Evolutionary conservation across 2,797 vertebrate genomes (phyloP).

Genomic region (Diplodus puntazzo): DNA sequence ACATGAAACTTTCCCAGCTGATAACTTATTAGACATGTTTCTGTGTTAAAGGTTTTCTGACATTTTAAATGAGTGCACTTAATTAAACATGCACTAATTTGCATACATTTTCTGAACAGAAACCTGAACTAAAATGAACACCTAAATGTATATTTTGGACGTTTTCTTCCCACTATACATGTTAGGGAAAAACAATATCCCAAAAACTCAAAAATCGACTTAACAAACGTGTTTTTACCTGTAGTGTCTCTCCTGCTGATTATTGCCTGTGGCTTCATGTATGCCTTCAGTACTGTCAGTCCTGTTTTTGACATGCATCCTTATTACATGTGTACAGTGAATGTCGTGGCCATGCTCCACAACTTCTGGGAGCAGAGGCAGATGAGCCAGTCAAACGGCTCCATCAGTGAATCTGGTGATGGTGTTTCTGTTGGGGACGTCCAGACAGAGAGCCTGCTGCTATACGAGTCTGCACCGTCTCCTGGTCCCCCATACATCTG

Average conservation of each 20-base stretch:
- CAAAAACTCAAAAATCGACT: too few species aligned
- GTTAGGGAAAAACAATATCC: too few species aligned
- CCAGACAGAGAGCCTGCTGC: slow-evolving; percentile 85
- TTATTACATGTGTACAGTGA: slow-evolving; percentile 85
- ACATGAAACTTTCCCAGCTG: too few species aligned
- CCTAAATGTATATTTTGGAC: too few species aligned
- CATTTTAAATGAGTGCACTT: too few species aligned
- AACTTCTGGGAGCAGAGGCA: slow-evolving; percentile 94
- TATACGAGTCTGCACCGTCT: slow-evolving; percentile 90
- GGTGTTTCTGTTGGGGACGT: slow-evolving; percentile 76
- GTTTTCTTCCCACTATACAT: too few species aligned
- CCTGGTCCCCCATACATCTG: slow-evolving; percentile 89
- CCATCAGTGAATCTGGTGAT: slow-evolving; percentile 79
- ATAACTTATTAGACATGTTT: too few species aligned
- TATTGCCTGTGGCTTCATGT: not conserved
- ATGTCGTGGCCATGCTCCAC: slow-evolving; percentile 92
- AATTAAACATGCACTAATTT: too few species aligned
- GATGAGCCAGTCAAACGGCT: slow-evolving; percentile 64
- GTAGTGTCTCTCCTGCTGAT: not conserved
- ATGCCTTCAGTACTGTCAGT: not conserved
- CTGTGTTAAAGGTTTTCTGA: too few species aligned
- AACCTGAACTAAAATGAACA: too few species aligned
- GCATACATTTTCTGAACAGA: too few species aligned
- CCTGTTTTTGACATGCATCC: slow-evolving; percentile 2
- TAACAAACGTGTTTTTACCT: too few species aligned